Evolutionary conservation across 1,140 invertebrate species (phyloP).

Genomic region (Drosophila setifemur): DNA sequence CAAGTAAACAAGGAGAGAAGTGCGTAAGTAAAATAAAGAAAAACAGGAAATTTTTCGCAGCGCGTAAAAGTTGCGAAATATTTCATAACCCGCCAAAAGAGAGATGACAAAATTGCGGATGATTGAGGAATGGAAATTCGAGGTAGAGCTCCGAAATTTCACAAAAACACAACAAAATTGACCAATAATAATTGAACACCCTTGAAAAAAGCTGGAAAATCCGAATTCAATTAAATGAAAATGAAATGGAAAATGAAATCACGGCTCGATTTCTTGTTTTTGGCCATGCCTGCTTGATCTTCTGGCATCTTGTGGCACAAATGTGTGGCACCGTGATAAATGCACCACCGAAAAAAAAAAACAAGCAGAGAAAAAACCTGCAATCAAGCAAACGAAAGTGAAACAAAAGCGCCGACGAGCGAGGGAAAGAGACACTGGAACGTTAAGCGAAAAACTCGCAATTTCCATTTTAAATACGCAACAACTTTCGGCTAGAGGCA

Average conservation of each 20-base stretch:
- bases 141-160: background rate
- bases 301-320: slow-evolving; percentile 55
- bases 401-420: slow-evolving; percentile 70
- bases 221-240: slow-evolving; percentile 29
- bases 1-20: slow-evolving; percentile 34
- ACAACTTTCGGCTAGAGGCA: slow-evolving; percentile 79
- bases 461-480: slow-evolving; percentile 80
- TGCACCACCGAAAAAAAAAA: slow-evolving; percentile 42
- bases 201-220: slow-evolving; percentile 16
- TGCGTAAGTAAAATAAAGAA: slow-evolving; percentile 67
- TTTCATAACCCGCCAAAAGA: slow-evolving; percentile 64
- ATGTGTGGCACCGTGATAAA: slow-evolving; percentile 80
- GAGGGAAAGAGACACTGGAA: slow-evolving; percentile 18
- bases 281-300: slow-evolving; percentile 31
- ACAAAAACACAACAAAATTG: background rate
- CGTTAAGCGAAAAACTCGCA: slow-evolving; percentile 68
- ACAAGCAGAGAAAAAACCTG: slow-evolving; percentile 52
- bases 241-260: slow-evolving; percentile 68
- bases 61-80: slow-evolving; percentile 51
- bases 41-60: slow-evolving; percentile 68
- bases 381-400: slow-evolving; percentile 80
- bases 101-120: slow-evolving; percentile 48
- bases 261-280: slow-evolving; percentile 25
- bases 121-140: too few species aligned
- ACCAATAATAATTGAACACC: slow-evolving; percentile 3